These are phyloP conservation scores for Sebastes vulpes DNA, from an alignment of 2,797 vertebrate species.

Conservation along the genomic window DNA sequence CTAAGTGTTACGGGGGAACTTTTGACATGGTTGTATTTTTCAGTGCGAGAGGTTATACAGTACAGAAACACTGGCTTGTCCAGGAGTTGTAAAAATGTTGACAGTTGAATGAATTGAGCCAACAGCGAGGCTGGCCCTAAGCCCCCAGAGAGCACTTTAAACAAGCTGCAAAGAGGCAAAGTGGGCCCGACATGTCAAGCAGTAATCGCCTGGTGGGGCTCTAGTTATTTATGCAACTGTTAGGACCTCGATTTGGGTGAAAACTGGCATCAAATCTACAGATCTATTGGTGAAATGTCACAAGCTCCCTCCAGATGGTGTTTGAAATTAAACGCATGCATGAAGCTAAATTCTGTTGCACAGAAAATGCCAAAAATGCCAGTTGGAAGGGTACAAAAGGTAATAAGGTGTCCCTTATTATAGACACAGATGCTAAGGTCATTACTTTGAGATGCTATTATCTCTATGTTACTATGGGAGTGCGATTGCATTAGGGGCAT, in stretches of 20 bases:
- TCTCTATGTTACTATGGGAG: conserved; percentile 17
- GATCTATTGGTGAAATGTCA: neutral
- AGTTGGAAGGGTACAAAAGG: neutral
- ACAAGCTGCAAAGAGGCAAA: neutral
- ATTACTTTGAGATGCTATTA: conserved; percentile 37
- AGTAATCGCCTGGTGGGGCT: neutral
- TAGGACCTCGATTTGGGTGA: neutral
- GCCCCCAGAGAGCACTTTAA: conserved; percentile 2
- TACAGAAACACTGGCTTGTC: neutral
- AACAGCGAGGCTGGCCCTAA: neutral
- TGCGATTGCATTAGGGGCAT: conserved; percentile 40
- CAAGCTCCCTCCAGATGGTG: neutral
- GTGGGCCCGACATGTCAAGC: neutral
- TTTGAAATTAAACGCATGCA: neutral
- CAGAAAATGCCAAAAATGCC: conserved; percentile 6
- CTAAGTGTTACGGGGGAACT: neutral
- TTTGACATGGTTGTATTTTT: neutral
- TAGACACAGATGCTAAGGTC: conserved; percentile 15
- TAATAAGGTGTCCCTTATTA: conserved; percentile 1
- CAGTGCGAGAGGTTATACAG: neutral
- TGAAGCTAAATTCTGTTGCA: neutral
- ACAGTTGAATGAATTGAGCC: neutral
- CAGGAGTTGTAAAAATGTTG: conserved; percentile 8
- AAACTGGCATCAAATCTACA: neutral
- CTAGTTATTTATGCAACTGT: neutral